Base-by-base conservation (phyloP, 2,797 vertebrate genomes). In the Lepilemur septentrionalis region DNA sequence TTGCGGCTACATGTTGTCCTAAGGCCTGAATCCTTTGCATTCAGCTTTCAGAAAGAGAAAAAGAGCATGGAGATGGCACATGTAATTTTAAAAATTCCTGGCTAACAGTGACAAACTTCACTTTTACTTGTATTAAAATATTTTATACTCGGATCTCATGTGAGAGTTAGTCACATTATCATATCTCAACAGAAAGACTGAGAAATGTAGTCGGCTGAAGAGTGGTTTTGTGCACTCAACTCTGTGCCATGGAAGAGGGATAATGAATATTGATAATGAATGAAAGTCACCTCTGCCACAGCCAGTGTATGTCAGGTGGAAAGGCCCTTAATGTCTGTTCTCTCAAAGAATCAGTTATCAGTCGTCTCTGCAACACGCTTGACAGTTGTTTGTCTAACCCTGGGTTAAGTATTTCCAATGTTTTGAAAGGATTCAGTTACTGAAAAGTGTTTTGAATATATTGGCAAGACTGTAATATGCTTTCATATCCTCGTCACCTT, bases 351-450 rank as follows among this genome's bases (percentile, higher is more conserved):
- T 87, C 20, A 28, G 25, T 2, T 0, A 43, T 79, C 11, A 32
- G 18, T 89, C 7, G 3, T 76, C 12, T 57, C 4, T 12, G 1
- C 28, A 6, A 0, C 20, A 72, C 5, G 7, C 11, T 5, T n/a
- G 12, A 28, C 32, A 38, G 32, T 23, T 30, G 41, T 7, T 81
- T 32, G 7, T 79, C 59, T 35, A 61, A 72, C 5, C 1, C 46
- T 8, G 28, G 43, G 10, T 76, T 43, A 59, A 83, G n/a, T 61
- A 23, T 38, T 43, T 32, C 23, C 25, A 32, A 25, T 38, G 18
- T 46, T 94, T 95, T 82, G 28, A 85, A 78, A 91, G 11, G 15
- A 79, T 78, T 57, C 43, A 20, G 9, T 55, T 50, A n/a, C 38
- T 70, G 13, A 38, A 76, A 93, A 72, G 22, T 20, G 2, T 86